Evolutionary conservation across 2,888 invertebrate genomes (phyloP), one percentile per base, ranked within the genome.

Genomic region (Lasioglossum marginatum): DNA sequence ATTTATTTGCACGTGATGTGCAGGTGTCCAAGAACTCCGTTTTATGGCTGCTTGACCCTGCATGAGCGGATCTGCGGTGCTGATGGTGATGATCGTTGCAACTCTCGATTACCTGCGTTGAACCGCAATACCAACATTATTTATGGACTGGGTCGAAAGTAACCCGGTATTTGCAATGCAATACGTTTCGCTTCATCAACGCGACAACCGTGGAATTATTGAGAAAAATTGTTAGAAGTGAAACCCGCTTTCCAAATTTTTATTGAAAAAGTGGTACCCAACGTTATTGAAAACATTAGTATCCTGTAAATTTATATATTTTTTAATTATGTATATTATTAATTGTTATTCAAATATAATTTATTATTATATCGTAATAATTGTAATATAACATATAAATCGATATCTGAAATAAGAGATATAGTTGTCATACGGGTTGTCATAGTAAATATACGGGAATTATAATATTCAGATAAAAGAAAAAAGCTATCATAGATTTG

Each of bases 11-110:
- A 63, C 63, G 63, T 16, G 63, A 63, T 63, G 63, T 12, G 63
- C 63, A 63, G 63, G 63, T 63, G 63, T 63, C 63, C 63, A 31
- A 63, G 63, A 63, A 31, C 31, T 31, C 16, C 27, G 63, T 27
- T 63, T 63, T 63, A 63, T 63, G 16, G 63, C 16, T 63, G 27
- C 63, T 63, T 63, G 63, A 63, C 63, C 63, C 63, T 16, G 63
- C 52, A n/a, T 10, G 23, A 52, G n/a, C 52, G 52, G 52, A 52
- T 8, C 23, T 52, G 52, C 63, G 63, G 63, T 27, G 31, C 2
- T 63, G 63, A 31, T 63, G 63, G 63, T 2, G 63, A 63, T 31
- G 63, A 31, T 63, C 63, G 63, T 31, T 63, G 5, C 16, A 63
- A 16, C 31, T 31, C 63, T 63, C 31, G 63, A 63, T 63, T 31